These are phyloP conservation scores for Colius striatus DNA, from an alignment of 2,113 vertebrate genomes.

Conservation along the genomic window DNA sequence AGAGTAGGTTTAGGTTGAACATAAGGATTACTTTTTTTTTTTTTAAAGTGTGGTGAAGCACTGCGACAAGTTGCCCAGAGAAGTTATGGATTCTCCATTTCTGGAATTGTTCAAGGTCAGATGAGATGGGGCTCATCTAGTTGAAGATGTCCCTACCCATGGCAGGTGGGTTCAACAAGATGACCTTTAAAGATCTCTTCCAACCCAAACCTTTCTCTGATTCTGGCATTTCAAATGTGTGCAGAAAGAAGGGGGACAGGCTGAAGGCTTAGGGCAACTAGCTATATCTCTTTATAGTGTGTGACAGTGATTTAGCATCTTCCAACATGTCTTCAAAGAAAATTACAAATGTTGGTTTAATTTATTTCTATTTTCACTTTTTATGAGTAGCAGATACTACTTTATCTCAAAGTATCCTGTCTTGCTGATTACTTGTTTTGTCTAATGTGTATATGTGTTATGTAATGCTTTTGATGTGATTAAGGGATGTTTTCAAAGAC, in stretches of 20 bases:
- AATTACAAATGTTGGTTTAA: neutral
- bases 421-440: neutral
- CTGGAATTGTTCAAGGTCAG: neutral
- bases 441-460: neutral
- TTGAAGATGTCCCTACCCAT: neutral
- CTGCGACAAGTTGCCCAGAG: too few species aligned
- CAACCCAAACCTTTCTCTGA: neutral
- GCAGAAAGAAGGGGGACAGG: neutral
- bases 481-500: neutral
- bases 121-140: neutral
- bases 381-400: neutral
- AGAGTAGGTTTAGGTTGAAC: neutral
- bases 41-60: neutral
- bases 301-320: neutral
- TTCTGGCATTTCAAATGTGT: neutral
- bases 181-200: neutral
- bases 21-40: neutral
- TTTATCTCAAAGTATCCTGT: neutral
- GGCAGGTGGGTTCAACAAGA: neutral
- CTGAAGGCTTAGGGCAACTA: neutral
- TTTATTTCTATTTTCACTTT: neutral
- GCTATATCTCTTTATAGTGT: neutral
- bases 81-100: neutral
- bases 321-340: neutral
- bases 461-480: neutral